These are phyloP conservation scores for Scylla paramamosain DNA, from an alignment of 1,140 invertebrate genomes.

Conservation along the genomic window DNA sequence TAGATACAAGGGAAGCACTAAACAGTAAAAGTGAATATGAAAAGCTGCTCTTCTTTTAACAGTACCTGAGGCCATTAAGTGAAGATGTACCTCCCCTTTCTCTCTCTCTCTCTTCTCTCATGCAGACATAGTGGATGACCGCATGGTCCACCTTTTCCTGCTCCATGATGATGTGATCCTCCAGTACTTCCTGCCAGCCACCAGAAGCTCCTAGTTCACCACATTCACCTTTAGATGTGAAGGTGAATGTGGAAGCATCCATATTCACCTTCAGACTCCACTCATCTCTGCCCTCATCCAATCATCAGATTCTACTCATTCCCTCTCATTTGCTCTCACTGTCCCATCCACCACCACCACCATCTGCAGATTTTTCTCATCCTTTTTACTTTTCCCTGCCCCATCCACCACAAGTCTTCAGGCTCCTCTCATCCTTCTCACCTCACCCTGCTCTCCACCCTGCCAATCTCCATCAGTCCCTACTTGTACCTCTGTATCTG, in stretches of 20 bases:
- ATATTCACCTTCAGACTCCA: background rate
- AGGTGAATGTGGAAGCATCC: no score
- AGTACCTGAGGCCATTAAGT: background rate
- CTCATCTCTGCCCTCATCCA: background rate
- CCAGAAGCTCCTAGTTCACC: constrained; percentile 28
- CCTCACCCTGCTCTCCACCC: no score
- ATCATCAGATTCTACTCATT: no score
- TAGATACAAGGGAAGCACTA: background rate
- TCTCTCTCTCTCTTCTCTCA: background rate
- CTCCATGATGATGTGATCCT: constrained; percentile 83
- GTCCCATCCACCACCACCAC: no score
- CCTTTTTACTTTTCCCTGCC: no score
- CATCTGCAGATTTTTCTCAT: no score
- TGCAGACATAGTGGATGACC: constrained; percentile 82
- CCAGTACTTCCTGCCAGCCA: constrained; percentile 84
- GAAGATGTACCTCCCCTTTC: background rate
- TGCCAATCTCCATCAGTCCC: no score
- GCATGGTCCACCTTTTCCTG: constrained; percentile 83
- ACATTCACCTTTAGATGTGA: background rate
- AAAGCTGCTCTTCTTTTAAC: background rate
- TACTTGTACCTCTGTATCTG: no score
- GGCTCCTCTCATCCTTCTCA: no score
- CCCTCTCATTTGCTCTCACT: no score
- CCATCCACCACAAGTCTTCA: no score
- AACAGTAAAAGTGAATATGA: background rate